phyloP scores from a whole-genome alignment of 2,888 invertebrate genomes.

The Yponomeuta plumbellus region DNA sequence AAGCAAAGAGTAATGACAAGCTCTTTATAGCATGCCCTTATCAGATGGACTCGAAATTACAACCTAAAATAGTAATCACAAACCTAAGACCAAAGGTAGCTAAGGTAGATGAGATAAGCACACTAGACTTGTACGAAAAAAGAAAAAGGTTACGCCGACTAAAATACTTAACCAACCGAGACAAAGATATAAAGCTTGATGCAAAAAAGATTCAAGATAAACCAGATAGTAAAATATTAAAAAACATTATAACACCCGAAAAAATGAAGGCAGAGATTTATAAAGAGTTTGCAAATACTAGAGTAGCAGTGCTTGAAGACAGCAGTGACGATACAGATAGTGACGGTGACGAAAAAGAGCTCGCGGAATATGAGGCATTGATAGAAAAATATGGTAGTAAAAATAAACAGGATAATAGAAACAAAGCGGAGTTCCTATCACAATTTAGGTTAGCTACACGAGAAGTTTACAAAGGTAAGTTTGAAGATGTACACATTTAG shows the following conservation, averaged over 20 bases:
- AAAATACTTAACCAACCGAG: conserved; percentile 51
- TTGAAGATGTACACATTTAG: too few relatives aligned
- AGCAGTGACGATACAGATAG: conserved; percentile 61
- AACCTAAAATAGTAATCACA: conserved; percentile 60
- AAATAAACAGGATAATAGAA: background rate
- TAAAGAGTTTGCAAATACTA: conserved; percentile 52
- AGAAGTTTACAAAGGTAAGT: conserved; percentile 77
- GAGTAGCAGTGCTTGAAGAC: conserved; percentile 43
- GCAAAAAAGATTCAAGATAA: conserved; percentile 36
- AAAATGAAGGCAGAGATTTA: conserved; percentile 59
- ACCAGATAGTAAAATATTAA: conserved; percentile 28
- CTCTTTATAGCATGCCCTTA: conserved; percentile 57
- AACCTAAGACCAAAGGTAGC: conserved; percentile 48
- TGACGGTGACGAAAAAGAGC: conserved; percentile 70
- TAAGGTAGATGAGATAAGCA: conserved; percentile 55
- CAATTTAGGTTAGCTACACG: conserved; percentile 80
- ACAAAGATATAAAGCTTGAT: conserved; percentile 37
- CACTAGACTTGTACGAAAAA: conserved; percentile 74
- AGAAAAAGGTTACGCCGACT: conserved; percentile 62
- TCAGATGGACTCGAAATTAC: conserved; percentile 56
- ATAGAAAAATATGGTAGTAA: conserved; percentile 59
- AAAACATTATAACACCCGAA: conserved; percentile 56
- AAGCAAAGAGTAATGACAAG: conserved; percentile 49
- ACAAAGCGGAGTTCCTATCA: conserved; percentile 77
- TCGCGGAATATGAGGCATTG: conserved; percentile 66